Percentiles rank a stretch among this genome's conserved stretches.
phyloP scores from a whole-genome alignment of 2,888 invertebrate genomes.

The Hipparchia sbordonii region DNA sequence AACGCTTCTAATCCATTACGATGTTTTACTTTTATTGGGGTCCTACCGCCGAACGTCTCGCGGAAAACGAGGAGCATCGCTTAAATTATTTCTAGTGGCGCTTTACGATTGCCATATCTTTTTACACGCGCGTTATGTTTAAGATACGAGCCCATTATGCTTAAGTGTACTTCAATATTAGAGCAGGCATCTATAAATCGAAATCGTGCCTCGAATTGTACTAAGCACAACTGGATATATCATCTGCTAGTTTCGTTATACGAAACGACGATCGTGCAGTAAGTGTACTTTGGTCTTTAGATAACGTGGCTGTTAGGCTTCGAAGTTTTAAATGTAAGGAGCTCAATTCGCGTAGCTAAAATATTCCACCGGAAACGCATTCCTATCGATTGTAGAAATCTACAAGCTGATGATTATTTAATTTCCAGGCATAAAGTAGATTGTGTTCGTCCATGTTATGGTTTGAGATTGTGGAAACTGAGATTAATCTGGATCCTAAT shows the following conservation, averaged over 20 bases:
- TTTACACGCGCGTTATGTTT: constrained; percentile 78
- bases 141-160: constrained; percentile 78
- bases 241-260: neutral
- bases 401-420: neutral
- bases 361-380: neutral
- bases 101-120: constrained; percentile 81
- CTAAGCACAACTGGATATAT: constrained; percentile 7
- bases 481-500: no score
- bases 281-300: neutral
- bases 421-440: no score
- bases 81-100: constrained; percentile 80
- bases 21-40: constrained; percentile 79
- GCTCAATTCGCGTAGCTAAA: neutral
- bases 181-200: constrained; percentile 75
- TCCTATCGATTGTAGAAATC: neutral
- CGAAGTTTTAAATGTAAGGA: neutral
- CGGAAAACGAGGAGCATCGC: constrained; percentile 76
- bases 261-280: neutral
- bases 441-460: no score
- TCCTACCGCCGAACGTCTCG: constrained; percentile 78
- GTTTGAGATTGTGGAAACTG: no score
- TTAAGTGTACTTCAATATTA: constrained; percentile 68
- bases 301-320: neutral
- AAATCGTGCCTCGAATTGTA: constrained; percentile 69
- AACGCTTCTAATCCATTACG: constrained; percentile 82